Evolutionary conservation across 1,140 invertebrate genomes (phyloP), one percentile per base, ranked within the genome.

Genomic region (Drosophila nigromelanica): DNA sequence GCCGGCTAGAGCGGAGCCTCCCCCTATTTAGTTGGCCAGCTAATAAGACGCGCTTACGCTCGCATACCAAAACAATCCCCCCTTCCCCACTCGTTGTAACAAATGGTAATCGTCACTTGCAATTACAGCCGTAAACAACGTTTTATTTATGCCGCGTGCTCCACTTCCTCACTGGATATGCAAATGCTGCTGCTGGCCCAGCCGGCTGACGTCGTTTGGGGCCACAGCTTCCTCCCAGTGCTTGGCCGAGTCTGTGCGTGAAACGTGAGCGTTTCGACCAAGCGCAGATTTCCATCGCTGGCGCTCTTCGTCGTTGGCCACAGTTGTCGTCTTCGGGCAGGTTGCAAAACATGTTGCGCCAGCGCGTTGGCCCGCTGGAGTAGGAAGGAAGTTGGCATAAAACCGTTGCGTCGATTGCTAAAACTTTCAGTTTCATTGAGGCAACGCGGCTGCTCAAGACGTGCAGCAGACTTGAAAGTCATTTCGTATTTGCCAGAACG

Each of bases 371-470:
- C 59, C 15, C n/a, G 33, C 40, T 58, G 14, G 18, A 56, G 37
- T 47, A 70, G 58, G 60, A 76, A 90, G 89, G 89, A 91, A 91
- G 89, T 73, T 85, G 78, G 76, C 89, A 91, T 91, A 91, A 91
- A 91, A 91, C 86, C 75, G 75, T 89, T 90, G 86, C 52, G 80
- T 75, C 72, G 72, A 83, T 79, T 80, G 82, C 71, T 62, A 64
- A 83, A 86, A 91, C 90, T 91, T 91, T 91, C 90, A 91, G 90
- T 91, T 90, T 91, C 89, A 75, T 91, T 78, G 56, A 67, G 76
- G 83, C 90, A 74, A 81, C 90, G 80, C 74, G 58, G 70, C 78
- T 66, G 82, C 51, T 54, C 45, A 72, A 76, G 33, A 69, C 73
- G 61, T 59, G 50, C 61, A 47, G 40, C 50, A 33, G 47, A 64